Percentiles rank a stretch among this genome's conserved stretches.
Conservation (phyloP, 2,888 invertebrate genomes). For the Drosophila acutilabella region DNA sequence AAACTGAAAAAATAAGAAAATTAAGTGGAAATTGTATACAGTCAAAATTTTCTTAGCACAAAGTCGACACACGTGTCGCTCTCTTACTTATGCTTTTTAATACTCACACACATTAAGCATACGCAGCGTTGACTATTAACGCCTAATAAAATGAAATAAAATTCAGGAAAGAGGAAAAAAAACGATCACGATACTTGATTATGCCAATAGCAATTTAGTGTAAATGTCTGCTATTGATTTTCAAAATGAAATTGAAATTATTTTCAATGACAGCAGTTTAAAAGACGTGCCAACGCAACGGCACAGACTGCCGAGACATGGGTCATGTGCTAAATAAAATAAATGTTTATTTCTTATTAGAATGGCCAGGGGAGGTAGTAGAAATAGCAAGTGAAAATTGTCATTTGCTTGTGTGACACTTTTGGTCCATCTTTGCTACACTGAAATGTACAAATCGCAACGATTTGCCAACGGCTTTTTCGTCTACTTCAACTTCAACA, state of each 20-base stretch:
- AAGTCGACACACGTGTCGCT: constrained; percentile 25
- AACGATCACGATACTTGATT: constrained; percentile 15
- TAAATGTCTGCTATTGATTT: constrained; percentile 55
- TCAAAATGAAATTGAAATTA: constrained; percentile 70
- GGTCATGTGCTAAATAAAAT: constrained; percentile 52
- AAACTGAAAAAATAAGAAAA: constrained; percentile 1
- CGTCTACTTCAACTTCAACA: constrained; percentile 14
- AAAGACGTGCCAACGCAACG: constrained; percentile 45
- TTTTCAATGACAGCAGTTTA: constrained; percentile 67
- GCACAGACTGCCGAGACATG: constrained; percentile 10
- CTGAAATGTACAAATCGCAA: constrained; percentile 28
- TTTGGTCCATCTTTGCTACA: neutral
- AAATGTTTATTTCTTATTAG: constrained; percentile 61
- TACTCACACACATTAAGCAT: constrained; percentile 36
- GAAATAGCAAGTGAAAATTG: constrained; percentile 17
- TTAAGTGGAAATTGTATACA: constrained; percentile 37
- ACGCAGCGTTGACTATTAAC: constrained; percentile 42
- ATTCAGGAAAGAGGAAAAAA: neutral
- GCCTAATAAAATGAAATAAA: constrained; percentile 34
- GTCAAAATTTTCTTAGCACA: neutral
- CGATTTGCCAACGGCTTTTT: constrained; percentile 32
- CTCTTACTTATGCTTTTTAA: neutral
- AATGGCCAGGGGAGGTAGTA: neutral
- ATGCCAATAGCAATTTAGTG: constrained; percentile 45
- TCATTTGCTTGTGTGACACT: constrained; percentile 12